Evolutionary conservation across 2,888 invertebrate genomes (phyloP), one percentile per base, ranked within the genome.

Genomic region (Stegana nigrithorax): DNA sequence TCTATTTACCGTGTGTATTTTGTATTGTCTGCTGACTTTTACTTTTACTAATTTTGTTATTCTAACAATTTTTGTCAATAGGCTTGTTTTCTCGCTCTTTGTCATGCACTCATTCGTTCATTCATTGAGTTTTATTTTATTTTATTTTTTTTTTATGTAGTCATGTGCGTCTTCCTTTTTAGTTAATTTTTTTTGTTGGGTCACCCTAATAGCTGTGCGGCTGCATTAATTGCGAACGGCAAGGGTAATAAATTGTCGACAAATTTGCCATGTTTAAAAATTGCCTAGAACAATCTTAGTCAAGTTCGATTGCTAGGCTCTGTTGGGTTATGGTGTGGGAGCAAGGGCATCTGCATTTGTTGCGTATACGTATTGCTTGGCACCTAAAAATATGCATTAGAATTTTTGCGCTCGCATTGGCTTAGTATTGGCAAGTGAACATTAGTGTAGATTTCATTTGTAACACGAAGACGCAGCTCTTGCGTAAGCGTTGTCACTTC

Each of bases 1-100:
- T n/a, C n/a, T 3, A 2, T 36, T 36, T 4, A n/a, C 3, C 36
- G 36, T 36, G 12, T n/a, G 10, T 47, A 25, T 47, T 12, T 55
- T 47, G 32, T 39, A 32, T 55, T 55, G 53, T 55, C 14, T 55
- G 53, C 36, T 55, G 53, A 55, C 53, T 55, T 55, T 55, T 55
- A 55, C 27, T 51, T 51, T 26, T n/a, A 29, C 32, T 36, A 55
- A 36, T 55, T 55, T 55, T 55, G 17, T 55, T 55, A 12, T 55
- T 55, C 36, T 55, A 55, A 36, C 32, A 55, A 32, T 55, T 36
- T 55, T 23, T 12, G 23, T 55, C 53, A 55, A 55, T 55, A 55
- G 53, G 53, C 32, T 36, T 55, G 36, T 55, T 36, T 55, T 32
- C 23, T 2, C n/a, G 6, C 50, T 25, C 50, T 50, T 50, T 23